phyloP scores from a whole-genome alignment of 2,797 vertebrate genomes.

The Alcedo atthis region DNA sequence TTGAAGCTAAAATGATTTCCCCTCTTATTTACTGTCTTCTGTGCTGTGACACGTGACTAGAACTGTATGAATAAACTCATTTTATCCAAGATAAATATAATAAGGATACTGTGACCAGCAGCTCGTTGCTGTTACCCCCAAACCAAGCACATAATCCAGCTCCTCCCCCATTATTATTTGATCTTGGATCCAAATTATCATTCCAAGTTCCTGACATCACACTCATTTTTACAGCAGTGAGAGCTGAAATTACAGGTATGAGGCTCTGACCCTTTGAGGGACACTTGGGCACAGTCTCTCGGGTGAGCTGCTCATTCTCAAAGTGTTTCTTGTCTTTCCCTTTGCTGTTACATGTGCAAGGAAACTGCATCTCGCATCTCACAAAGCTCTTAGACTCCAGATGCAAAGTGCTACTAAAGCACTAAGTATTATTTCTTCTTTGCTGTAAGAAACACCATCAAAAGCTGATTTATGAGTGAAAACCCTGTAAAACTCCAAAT shows the following conservation, averaged over 20 bases:
- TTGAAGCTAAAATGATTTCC: neutral
- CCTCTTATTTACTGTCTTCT: neutral
- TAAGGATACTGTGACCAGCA: neutral
- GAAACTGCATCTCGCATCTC: neutral
- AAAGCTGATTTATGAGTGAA: neutral
- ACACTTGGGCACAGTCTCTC: neutral
- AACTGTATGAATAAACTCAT: neutral
- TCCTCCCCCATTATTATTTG: neutral
- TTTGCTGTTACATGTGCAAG: neutral
- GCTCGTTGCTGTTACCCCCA: neutral
- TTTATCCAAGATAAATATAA: neutral
- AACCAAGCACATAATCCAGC: neutral
- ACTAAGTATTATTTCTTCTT: neutral
- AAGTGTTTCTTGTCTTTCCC: neutral
- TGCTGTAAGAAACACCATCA: neutral
- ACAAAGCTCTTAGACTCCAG: neutral
- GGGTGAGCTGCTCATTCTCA: neutral
- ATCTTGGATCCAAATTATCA: neutral
- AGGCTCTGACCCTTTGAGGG: neutral
- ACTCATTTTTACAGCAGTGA: neutral
- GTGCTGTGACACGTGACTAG: neutral
- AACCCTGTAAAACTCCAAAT: neutral
- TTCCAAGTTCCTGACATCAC: neutral
- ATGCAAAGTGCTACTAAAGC: neutral
- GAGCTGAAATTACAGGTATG: neutral